Base-by-base conservation (phyloP, 2,888 invertebrate species). In the Julus scanicus region DNA sequence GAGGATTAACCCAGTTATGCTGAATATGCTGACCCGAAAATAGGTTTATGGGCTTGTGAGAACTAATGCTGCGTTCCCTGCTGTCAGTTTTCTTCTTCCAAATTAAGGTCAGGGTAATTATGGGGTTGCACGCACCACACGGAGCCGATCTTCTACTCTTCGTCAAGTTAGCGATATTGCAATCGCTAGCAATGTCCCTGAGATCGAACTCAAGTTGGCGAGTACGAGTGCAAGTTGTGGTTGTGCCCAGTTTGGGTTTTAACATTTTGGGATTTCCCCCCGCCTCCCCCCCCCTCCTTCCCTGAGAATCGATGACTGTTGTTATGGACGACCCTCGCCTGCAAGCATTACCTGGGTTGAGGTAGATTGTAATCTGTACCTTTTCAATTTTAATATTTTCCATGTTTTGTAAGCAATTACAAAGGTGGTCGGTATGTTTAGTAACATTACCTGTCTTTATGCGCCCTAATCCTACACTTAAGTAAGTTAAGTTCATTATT, bases 51-150 rank as follows among this genome's bases (percentile, higher is more conserved):
- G n/a, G 29, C 71, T 71, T 6, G 29, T 29, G 29, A 9, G 29
- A 9, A n/a, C 71, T 20, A 63, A 63, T 63, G 63, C 63, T 11
- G 2, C n/a, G 63, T 63, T 6, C 63, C 63, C 8, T 8, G 57
- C 57, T 57, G 57, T 11, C 63, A 63, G n/a, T n/a, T n/a, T 63
- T n/a, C n/a, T 29, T 29, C 1, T 71, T 29, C 29, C 71, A n/a
- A 71, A 71, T 71, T 71, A 71, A 71, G 71, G 71, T 71, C 71
- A 71, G 71, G 71, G 29, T 71, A 71, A 71, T 71, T 71, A 71
- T 20, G 71, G 29, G 71, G 29, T 29, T 9, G 8, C 29, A 13
- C 48, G 6, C 48, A 13, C 48, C 13, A 6, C 48, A 8, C 29
- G 71, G 6, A 4, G 63, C 20, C 48, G 29, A 29, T 29, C 29